Conservation (phyloP, 2,797 vertebrate species). For the Fistularia tabacaria region DNA sequence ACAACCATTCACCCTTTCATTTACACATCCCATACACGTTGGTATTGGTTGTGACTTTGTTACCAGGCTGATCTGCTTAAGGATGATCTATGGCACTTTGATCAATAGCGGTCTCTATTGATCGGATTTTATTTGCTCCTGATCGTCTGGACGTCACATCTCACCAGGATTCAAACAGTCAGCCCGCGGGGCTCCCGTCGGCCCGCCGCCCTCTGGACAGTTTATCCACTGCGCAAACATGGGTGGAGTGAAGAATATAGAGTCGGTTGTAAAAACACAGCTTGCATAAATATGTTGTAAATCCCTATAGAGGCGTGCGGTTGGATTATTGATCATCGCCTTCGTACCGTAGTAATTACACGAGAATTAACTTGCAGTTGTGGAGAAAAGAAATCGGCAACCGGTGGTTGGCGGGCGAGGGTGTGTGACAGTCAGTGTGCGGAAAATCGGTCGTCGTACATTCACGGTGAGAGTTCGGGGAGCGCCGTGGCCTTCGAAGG, state of each 20-base stretch:
- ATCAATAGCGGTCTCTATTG: no score
- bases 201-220: no score
- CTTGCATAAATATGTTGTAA: constrained; percentile 57
- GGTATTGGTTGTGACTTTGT: no score
- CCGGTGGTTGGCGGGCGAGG: constrained; percentile 23
- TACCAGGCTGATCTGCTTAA: no score
- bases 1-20: no score
- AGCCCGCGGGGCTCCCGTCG: no score
- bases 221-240: background rate
- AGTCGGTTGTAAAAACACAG: constrained; percentile 18
- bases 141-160: no score
- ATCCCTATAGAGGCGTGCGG: constrained; percentile 45
- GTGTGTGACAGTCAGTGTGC: constrained; percentile 27
- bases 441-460: constrained; percentile 64
- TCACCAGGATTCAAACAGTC: no score
- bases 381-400: constrained; percentile 1
- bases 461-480: constrained; percentile 63
- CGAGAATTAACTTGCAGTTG: constrained; percentile 52
- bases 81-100: no score
- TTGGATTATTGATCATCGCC: constrained; percentile 33
- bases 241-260: background rate
- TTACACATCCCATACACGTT: no score
- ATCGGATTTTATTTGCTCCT: no score
- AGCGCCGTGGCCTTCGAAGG: constrained; percentile 21
- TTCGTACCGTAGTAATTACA: constrained; percentile 36